Conservation (phyloP, 2,797 vertebrate species). For the Lindbergichthys nudifrons region DNA sequence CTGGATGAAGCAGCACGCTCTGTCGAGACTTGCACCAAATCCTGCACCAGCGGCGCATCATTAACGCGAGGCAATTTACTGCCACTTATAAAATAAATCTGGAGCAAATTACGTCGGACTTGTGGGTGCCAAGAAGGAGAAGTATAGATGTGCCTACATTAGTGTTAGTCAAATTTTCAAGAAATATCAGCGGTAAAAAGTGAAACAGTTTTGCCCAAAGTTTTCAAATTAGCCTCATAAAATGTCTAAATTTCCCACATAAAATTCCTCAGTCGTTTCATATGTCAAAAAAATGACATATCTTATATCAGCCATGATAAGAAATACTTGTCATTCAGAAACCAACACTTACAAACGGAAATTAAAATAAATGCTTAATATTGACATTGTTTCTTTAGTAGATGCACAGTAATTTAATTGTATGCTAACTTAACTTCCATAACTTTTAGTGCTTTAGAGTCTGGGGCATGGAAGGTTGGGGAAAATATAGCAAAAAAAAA, state of each 20-base stretch:
- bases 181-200: neutral
- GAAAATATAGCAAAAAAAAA: neutral
- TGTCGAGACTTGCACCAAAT: slow-evolving; percentile 47
- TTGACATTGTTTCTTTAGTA: neutral
- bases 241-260: neutral
- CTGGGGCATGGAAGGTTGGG: neutral
- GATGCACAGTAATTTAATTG: neutral
- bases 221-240: neutral
- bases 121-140: too few relatives aligned
- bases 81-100: neutral
- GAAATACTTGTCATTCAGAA: slow-evolving; percentile 12
- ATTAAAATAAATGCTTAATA: neutral
- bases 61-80: slow-evolving; percentile 6
- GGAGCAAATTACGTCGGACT: neutral
- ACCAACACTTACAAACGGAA: neutral
- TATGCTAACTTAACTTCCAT: neutral
- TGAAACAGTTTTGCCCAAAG: neutral
- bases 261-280: neutral
- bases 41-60: slow-evolving; percentile 14
- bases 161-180: neutral
- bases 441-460: neutral
- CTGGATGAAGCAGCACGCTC: slow-evolving; percentile 24
- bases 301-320: slow-evolving; percentile 2
- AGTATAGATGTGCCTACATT: neutral
- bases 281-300: neutral